Evolutionary conservation across 2,113 vertebrate genomes (phyloP).

Genomic region (Gobiocypris rarus): DNA sequence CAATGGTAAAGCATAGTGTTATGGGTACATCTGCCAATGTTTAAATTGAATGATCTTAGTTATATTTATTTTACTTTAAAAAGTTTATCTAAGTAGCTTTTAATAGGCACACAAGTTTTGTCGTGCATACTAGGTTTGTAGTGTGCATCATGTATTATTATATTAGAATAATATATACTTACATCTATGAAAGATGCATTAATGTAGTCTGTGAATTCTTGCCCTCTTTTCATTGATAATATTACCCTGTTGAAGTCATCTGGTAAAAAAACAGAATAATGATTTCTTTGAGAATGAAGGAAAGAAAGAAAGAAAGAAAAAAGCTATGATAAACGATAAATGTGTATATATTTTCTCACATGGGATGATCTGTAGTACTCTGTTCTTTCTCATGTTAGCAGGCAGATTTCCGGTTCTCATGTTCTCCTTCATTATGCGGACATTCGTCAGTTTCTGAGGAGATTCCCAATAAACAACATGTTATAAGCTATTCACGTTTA

Average conservation of each 20-base stretch:
- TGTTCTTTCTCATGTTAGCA: conserved; percentile 97
- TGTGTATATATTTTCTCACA: conserved; percentile 78
- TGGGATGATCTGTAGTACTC: conserved; percentile 98
- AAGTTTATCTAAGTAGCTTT: background rate
- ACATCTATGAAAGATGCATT: conserved; percentile 98
- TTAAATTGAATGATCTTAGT: background rate
- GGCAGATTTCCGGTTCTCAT: conserved; percentile 97
- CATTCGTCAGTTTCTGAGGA: conserved; percentile 92
- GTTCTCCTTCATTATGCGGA: conserved; percentile 98
- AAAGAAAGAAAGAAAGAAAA: background rate
- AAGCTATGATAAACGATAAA: too few relatives aligned
- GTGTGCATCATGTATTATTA: too few relatives aligned
- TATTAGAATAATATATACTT: conserved; percentile 65
- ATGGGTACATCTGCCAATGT: background rate
- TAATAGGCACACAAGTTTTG: background rate
- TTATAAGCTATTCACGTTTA: background rate
- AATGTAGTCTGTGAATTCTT: conserved; percentile 95
- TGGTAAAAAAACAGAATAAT: conserved; percentile 62
- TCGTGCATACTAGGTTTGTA: background rate
- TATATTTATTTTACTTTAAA: background rate
- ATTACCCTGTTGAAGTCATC: conserved; percentile 99
- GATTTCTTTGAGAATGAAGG: background rate
- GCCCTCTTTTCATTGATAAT: conserved; percentile 95
- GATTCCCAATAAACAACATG: background rate
- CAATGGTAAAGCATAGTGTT: background rate